phyloP scores from a whole-genome alignment of 2,888 invertebrate genomes.

The Papilio demoleus region DNA sequence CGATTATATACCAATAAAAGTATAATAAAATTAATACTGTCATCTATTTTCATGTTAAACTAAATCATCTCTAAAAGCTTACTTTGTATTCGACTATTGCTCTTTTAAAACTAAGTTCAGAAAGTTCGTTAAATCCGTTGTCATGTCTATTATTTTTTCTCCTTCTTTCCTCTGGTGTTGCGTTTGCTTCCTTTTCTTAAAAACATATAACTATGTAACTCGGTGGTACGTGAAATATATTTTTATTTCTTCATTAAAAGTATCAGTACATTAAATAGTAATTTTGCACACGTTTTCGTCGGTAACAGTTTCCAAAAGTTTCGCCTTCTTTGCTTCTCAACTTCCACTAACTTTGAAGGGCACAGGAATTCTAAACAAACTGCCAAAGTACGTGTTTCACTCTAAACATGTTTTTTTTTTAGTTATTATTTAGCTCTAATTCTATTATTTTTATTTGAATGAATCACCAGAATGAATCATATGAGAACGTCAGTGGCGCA shows the following conservation, averaged over 20 bases:
- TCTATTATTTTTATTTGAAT: background rate
- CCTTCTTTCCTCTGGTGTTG: too few relatives aligned
- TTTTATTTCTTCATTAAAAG: constrained; percentile 1
- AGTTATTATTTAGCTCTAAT: background rate
- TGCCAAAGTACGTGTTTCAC: constrained; percentile 34
- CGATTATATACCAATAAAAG: background rate
- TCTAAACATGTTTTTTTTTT: constrained; percentile 4
- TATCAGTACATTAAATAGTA: constrained; percentile 31
- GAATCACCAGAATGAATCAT: background rate
- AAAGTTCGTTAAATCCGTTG: too few relatives aligned
- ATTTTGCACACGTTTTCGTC: constrained; percentile 31
- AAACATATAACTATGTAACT: background rate
- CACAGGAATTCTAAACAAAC: constrained; percentile 35
- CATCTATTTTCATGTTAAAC: background rate
- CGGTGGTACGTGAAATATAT: background rate
- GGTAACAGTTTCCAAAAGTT: constrained; percentile 35
- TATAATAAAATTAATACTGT: background rate
- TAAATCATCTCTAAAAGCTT: background rate
- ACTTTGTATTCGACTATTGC: too few relatives aligned
- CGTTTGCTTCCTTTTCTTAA: background rate
- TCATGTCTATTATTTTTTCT: too few relatives aligned
- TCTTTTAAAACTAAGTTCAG: too few relatives aligned
- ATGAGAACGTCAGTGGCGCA: too few relatives aligned
- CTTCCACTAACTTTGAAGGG: constrained; percentile 30
- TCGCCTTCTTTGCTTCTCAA: constrained; percentile 17